Conservation (phyloP, 2,888 invertebrate genomes). For the Leptinotarsa juncta region DNA sequence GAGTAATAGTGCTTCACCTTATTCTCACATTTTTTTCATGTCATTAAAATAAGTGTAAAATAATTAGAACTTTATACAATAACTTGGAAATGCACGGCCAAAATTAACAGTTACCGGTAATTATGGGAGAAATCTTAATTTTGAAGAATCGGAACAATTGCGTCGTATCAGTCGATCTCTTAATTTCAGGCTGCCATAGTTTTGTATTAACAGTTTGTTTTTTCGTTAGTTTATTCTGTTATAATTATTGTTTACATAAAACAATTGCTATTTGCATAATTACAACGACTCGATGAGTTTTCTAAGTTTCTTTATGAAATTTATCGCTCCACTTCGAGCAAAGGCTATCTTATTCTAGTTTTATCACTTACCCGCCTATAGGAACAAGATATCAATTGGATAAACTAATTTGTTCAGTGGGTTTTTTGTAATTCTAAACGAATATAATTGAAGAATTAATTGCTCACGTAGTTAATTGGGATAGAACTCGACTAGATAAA, state of each 20-base stretch:
- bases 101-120: conserved; percentile 50
- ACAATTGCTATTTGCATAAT: conserved; percentile 15
- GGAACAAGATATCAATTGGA: conserved; percentile 22
- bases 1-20: conserved; percentile 42
- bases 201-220: conserved; percentile 31
- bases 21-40: conserved; percentile 57
- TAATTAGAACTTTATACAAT: conserved; percentile 53
- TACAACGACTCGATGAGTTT: conserved; percentile 9
- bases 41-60: conserved; percentile 46
- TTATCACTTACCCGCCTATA: conserved; percentile 10
- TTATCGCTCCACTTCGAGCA: background rate
- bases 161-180: conserved; percentile 13
- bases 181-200: conserved; percentile 22
- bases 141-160: conserved; percentile 36
- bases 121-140: conserved; percentile 42
- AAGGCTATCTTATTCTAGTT: background rate
- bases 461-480: conserved; percentile 3
- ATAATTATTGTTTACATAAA: conserved; percentile 23
- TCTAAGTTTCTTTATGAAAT: conserved; percentile 2
- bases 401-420: conserved; percentile 28
- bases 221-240: conserved; percentile 13
- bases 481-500: background rate
- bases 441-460: conserved; percentile 33
- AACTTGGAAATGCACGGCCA: conserved; percentile 45
- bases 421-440: conserved; percentile 32